Conservation (phyloP, 2,797 vertebrate species). For the Lagorchestes hirsutus region DNA sequence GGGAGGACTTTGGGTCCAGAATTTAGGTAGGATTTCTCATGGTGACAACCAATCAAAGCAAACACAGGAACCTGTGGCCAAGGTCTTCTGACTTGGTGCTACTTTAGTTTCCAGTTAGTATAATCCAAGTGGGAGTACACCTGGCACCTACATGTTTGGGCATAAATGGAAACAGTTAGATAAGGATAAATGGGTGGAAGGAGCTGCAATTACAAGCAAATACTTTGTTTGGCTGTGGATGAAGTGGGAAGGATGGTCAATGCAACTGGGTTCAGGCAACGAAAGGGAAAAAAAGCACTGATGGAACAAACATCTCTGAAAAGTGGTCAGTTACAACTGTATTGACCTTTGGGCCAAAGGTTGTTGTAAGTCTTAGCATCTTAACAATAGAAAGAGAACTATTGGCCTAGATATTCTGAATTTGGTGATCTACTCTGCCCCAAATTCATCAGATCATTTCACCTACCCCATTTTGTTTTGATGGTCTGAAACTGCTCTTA, state of each 20-base stretch:
- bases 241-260: not conserved
- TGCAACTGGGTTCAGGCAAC: not conserved
- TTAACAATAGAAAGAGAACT: constrained; percentile 7
- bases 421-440: not conserved
- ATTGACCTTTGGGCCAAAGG: not conserved
- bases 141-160: not conserved
- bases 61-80: not conserved
- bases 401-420: not conserved
- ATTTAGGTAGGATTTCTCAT: not conserved
- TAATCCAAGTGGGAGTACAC: not conserved
- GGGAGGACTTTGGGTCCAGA: constrained; percentile 17
- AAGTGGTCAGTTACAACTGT: not conserved
- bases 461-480: constrained; percentile 1
- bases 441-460: constrained; percentile 20
- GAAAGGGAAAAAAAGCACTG: not conserved
- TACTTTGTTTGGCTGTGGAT: not conserved
- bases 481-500: not conserved
- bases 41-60: not conserved
- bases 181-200: not conserved
- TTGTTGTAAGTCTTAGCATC: not conserved
- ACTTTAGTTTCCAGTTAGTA: not conserved
- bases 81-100: not conserved
- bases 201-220: not conserved
- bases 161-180: not conserved
- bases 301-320: not conserved